Conservation (phyloP, 2,888 invertebrate species). For the Elgonia sp. region DNA sequence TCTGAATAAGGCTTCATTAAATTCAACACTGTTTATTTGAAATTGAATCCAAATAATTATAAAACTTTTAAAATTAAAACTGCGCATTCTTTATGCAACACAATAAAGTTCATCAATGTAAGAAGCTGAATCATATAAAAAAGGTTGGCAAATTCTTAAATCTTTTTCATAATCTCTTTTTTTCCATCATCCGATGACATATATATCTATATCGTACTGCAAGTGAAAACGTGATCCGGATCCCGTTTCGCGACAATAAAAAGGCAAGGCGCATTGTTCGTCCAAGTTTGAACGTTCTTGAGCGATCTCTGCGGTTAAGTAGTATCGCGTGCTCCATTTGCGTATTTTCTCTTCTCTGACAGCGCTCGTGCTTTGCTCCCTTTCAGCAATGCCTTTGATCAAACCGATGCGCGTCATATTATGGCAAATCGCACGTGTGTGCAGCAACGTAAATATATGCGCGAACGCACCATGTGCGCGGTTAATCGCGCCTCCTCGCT, state of each 20-base stretch:
- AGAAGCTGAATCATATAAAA: not conserved
- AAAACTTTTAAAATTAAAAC: too few relatives aligned
- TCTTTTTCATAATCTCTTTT: too few relatives aligned
- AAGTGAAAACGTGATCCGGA: slow-evolving; percentile 27
- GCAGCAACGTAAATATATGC: slow-evolving; percentile 44
- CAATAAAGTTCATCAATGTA: slow-evolving; percentile 19
- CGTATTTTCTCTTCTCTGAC: slow-evolving; percentile 24
- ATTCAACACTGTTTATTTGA: too few relatives aligned
- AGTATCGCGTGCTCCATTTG: slow-evolving; percentile 61
- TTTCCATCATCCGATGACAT: slow-evolving; percentile 1
- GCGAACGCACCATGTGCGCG: slow-evolving; percentile 40
- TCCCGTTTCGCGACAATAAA: slow-evolving; percentile 21
- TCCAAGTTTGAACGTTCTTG: slow-evolving; percentile 45
- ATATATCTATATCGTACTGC: not conserved
- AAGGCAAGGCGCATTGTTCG: slow-evolving; percentile 44
- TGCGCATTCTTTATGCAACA: not conserved
- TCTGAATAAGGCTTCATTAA: too few relatives aligned
- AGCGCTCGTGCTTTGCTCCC: too few relatives aligned
- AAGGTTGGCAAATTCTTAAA: not conserved
- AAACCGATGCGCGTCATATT: slow-evolving; percentile 20
- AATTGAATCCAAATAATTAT: too few relatives aligned
- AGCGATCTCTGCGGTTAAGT: slow-evolving; percentile 53
- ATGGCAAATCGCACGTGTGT: slow-evolving; percentile 50
- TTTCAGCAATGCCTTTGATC: too few relatives aligned
- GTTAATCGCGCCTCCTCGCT: slow-evolving; percentile 44